These are phyloP conservation scores for Elmis aenea DNA, from an alignment of 2,888 invertebrate species.

Conservation along the genomic window DNA sequence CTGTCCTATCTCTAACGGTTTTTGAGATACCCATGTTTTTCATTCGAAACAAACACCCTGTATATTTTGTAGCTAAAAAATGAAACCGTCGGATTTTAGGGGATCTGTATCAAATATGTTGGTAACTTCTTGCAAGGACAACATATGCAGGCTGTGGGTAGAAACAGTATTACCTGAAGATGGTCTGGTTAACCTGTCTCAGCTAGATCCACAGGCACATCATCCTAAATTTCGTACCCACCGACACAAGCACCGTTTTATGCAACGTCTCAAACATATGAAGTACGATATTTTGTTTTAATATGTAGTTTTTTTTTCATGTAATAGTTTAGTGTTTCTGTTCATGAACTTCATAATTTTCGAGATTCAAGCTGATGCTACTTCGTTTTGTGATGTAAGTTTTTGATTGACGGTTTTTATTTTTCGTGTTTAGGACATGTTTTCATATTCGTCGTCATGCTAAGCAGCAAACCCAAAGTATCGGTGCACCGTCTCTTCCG, in stretches of 20 bases:
- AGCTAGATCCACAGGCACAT: constrained; percentile 62
- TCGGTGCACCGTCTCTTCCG: constrained; percentile 57
- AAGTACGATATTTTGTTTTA: constrained; percentile 57
- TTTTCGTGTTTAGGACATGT: constrained; percentile 60
- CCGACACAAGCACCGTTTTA: constrained; percentile 91
- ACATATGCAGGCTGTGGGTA: constrained; percentile 98
- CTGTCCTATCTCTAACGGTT: too few species aligned
- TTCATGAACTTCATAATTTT: not conserved
- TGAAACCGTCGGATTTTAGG: too few species aligned
- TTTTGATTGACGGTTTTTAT: constrained; percentile 2
- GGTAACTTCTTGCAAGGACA: constrained; percentile 96
- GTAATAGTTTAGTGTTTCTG: too few species aligned
- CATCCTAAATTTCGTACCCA: constrained; percentile 79
- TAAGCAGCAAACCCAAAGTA: constrained; percentile 65
- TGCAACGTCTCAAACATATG: constrained; percentile 95
- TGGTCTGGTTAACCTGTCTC: constrained; percentile 69
- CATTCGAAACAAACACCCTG: not conserved
- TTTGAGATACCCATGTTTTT: too few species aligned
- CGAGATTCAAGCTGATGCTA: too few species aligned
- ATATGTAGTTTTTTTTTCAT: not conserved
- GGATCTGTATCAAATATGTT: constrained; percentile 97
- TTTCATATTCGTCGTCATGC: constrained; percentile 84
- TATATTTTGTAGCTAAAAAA: not conserved
- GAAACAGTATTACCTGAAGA: constrained; percentile 96
- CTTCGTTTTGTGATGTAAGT: too few species aligned